Evolutionary conservation across 2,113 vertebrate species (phyloP).

Genomic region (Leptosomus discolor): DNA sequence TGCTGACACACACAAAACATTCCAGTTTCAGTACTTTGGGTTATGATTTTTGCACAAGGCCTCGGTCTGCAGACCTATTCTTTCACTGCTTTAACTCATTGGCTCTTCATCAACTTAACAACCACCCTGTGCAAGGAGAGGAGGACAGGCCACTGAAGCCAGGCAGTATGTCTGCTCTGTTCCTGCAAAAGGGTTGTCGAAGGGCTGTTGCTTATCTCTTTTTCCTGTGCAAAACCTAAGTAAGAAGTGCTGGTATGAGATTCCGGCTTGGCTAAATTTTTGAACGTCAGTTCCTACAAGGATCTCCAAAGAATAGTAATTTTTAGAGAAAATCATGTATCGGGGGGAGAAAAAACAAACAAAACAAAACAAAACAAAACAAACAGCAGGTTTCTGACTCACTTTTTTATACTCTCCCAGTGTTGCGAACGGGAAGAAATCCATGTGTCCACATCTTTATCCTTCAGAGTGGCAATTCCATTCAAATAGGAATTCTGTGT

Average conservation of each 20-base stretch:
- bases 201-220: background rate
- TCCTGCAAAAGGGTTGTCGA: background rate
- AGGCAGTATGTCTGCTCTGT: background rate
- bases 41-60: background rate
- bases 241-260: background rate
- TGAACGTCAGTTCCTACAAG: background rate
- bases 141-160: background rate
- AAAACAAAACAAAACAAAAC: background rate
- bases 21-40: background rate
- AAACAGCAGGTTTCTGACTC: background rate
- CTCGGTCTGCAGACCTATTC: background rate
- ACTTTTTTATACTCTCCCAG: background rate
- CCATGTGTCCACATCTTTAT: constrained; percentile 13
- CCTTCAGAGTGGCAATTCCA: constrained; percentile 7
- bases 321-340: background rate
- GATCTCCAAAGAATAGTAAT: background rate
- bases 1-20: background rate
- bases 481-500: background rate
- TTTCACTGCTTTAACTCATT: background rate
- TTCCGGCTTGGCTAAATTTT: background rate
- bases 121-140: background rate
- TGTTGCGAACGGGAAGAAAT: background rate
- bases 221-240: background rate
- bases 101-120: background rate
- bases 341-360: too few species aligned